Evolutionary conservation across 2,797 vertebrate species (phyloP).

Genomic region (Alectoris magna): DNA sequence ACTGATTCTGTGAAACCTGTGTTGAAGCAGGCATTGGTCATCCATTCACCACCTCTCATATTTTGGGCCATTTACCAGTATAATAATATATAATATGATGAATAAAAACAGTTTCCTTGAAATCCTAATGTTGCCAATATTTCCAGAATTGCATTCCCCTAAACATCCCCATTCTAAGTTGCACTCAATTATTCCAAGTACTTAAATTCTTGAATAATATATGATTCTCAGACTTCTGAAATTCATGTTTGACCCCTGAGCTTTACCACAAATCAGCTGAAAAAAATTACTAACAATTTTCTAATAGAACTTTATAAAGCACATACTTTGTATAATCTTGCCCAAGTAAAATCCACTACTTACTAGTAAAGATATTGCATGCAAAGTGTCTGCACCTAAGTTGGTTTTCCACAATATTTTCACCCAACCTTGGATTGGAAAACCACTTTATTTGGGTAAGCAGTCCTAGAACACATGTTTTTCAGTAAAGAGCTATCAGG

Average conservation of each 20-base stretch:
- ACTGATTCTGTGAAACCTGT: not conserved
- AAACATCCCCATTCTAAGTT: not conserved
- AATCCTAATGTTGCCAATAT: not conserved
- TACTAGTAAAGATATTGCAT: not conserved
- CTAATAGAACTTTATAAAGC: not conserved
- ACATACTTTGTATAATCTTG: not conserved
- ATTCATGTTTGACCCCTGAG: not conserved
- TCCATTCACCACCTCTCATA: not conserved
- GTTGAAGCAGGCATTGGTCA: not conserved
- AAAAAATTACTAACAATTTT: not conserved
- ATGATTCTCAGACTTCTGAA: not conserved
- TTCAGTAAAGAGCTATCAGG: conserved; percentile 27
- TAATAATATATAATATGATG: not conserved
- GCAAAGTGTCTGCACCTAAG: not conserved
- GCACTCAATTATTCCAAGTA: not conserved
- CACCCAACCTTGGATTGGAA: conserved; percentile 33
- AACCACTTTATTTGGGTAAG: conserved; percentile 39
- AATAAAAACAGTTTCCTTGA: not conserved
- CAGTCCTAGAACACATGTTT: conserved; percentile 17
- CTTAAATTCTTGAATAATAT: not conserved
- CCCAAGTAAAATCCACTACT: not conserved
- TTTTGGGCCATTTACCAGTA: not conserved
- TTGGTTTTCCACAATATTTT: not conserved
- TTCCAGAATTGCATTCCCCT: not conserved
- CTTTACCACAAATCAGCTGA: not conserved